These are phyloP conservation scores for Ceratoteleas bidentatus DNA, from an alignment of 1,140 invertebrate species.

Conservation along the genomic window DNA sequence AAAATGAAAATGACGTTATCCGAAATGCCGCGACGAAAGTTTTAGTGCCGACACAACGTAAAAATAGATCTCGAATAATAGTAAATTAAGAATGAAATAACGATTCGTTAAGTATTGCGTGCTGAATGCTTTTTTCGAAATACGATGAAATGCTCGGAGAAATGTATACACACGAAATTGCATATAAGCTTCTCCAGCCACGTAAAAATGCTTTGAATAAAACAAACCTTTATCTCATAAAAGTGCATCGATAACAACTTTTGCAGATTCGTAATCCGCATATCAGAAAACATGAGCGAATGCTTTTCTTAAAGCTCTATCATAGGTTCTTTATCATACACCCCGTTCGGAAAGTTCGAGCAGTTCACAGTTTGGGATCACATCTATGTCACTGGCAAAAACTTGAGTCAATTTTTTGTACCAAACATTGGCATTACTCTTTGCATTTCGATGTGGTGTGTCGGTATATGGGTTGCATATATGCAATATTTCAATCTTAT, in stretches of 20 bases:
- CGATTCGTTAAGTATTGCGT: too few species aligned
- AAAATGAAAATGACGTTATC: too few species aligned
- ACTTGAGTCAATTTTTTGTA: neutral
- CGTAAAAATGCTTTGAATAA: neutral
- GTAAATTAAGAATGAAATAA: too few species aligned
- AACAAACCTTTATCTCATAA: constrained; percentile 1
- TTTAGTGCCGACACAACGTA: too few species aligned
- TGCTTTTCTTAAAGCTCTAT: neutral
- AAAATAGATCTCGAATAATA: too few species aligned
- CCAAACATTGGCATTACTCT: neutral
- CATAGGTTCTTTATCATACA: neutral
- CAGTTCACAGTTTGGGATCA: too few species aligned
- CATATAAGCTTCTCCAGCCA: neutral
- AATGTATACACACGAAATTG: neutral
- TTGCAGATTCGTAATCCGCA: neutral
- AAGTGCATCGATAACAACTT: constrained; percentile 1
- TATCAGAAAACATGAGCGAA: neutral
- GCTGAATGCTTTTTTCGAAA: neutral
- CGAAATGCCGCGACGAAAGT: too few species aligned
- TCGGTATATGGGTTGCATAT: too few species aligned
- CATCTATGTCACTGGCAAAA: neutral
- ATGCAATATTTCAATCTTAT: too few species aligned
- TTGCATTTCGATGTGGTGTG: too few species aligned
- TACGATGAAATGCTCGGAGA: neutral
- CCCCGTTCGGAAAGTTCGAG: neutral